phyloP scores from a whole-genome alignment of 2,113 vertebrate genomes.

The Hassar affinis region DNA sequence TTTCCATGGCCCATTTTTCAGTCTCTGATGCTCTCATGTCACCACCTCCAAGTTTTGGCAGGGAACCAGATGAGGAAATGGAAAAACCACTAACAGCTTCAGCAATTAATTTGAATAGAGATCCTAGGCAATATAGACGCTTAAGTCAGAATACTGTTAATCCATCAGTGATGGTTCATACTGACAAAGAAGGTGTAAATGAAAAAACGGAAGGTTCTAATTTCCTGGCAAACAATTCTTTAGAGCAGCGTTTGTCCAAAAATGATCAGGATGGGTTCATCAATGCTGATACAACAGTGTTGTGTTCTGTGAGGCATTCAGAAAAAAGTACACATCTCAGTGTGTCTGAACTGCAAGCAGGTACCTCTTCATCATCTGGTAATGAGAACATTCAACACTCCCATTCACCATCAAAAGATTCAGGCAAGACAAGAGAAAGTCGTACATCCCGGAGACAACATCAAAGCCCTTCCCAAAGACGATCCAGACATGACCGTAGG shows the following conservation, averaged over 20 bases:
- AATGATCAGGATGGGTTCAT: not conserved
- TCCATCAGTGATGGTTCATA: conserved; percentile 44
- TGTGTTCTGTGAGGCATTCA: not conserved
- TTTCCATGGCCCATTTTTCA: conserved; percentile 95
- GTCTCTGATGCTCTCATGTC: conserved; percentile 92
- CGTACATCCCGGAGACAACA: not conserved
- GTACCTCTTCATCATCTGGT: conserved; percentile 13
- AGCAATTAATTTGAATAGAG: conserved; percentile 57
- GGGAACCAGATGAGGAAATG: conserved; percentile 50
- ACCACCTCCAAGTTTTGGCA: conserved; percentile 75
- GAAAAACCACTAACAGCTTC: conserved; percentile 47
- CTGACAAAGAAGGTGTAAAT: not conserved
- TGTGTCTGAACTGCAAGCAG: conserved; percentile 4
- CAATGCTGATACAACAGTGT: not conserved
- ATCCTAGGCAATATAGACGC: conserved; percentile 72
- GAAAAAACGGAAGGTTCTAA: not conserved
- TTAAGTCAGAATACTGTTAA: conserved; percentile 68
- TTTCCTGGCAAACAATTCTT: not conserved
- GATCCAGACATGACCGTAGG: conserved; percentile 29
- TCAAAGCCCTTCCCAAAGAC: conserved; percentile 12
- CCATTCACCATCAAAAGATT: conserved; percentile 18
- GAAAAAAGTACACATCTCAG: not conserved
- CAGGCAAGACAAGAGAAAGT: conserved; percentile 14
- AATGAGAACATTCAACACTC: not conserved
- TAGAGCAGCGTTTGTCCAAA: not conserved